Percentiles rank a stretch among this genome's conserved stretches.
Evolutionary conservation across 1,140 invertebrate species (phyloP).

Genomic region (Lordiphosa stackelbergi): DNA sequence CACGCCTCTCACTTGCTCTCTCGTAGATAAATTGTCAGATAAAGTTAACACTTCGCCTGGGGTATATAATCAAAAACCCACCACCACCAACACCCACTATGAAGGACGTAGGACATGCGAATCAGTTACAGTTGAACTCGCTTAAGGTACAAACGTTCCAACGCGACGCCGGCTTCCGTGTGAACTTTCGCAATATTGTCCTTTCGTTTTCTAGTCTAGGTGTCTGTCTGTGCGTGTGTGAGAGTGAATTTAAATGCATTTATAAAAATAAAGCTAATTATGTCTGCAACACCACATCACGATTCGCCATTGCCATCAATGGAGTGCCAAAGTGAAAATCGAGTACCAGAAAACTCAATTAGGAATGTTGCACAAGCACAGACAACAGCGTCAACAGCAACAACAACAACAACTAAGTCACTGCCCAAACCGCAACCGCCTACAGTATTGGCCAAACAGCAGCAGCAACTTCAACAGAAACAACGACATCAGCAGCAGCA

Average conservation of each 20-base stretch:
- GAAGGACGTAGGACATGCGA: slow-evolving; percentile 37
- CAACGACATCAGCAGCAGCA: slow-evolving; percentile 18
- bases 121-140: slow-evolving; percentile 56
- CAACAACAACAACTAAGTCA: slow-evolving; percentile 3
- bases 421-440: slow-evolving; percentile 29
- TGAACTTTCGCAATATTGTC: slow-evolving; percentile 3
- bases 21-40: slow-evolving; percentile 59
- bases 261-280: slow-evolving; percentile 40
- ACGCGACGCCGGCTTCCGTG: slow-evolving; percentile 1
- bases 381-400: slow-evolving; percentile 1
- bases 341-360: slow-evolving; percentile 71
- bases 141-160: slow-evolving; percentile 35
- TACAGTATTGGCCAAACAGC: slow-evolving; percentile 26
- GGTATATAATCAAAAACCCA: slow-evolving; percentile 25
- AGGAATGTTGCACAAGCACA: slow-evolving; percentile 54
- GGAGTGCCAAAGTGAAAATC: slow-evolving; percentile 67
- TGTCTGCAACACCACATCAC: slow-evolving; percentile 43
- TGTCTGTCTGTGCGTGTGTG: slow-evolving; percentile 8
- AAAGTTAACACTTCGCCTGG: slow-evolving; percentile 45
- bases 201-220: slow-evolving; percentile 15
- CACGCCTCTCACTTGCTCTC: slow-evolving; percentile 21
- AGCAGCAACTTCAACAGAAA: slow-evolving; percentile 16
- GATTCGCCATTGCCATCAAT: slow-evolving; percentile 35
- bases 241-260: slow-evolving; percentile 37
- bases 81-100: slow-evolving; percentile 14